These are phyloP conservation scores for Pammene fasciana DNA, from an alignment of 2,888 invertebrate genomes.

Conservation along the genomic window DNA sequence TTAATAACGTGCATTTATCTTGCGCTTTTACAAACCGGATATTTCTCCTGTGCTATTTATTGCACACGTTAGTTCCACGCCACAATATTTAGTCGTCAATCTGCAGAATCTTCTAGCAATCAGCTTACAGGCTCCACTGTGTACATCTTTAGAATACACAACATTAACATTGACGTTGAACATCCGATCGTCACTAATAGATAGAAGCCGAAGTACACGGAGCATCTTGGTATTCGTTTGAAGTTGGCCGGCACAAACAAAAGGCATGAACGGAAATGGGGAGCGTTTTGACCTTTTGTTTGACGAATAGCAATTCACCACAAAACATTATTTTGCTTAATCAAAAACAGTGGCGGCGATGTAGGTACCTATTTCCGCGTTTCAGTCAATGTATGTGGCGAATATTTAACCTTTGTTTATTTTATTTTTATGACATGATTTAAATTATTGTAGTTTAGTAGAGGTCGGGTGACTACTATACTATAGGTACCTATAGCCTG, in stretches of 20 bases:
- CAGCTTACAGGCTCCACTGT: slow-evolving; percentile 17
- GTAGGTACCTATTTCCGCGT: not conserved
- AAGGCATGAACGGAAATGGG: slow-evolving; percentile 28
- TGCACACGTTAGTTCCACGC: slow-evolving; percentile 11
- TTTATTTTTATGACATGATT: not conserved
- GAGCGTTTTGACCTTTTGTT: slow-evolving; percentile 28
- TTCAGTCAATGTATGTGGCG: not conserved
- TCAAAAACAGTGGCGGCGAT: slow-evolving; percentile 1
- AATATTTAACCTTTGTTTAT: not conserved
- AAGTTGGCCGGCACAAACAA: slow-evolving; percentile 29
- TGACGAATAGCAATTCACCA: slow-evolving; percentile 21
- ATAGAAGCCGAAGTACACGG: slow-evolving; percentile 13
- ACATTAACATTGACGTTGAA: slow-evolving; percentile 31
- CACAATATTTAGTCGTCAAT: slow-evolving; percentile 32
- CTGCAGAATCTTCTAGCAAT: slow-evolving; percentile 19
- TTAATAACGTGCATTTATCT: not conserved
- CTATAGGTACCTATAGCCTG: no score
- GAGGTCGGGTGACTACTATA: not conserved
- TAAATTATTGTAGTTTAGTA: not conserved
- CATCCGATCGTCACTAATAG: slow-evolving; percentile 27
- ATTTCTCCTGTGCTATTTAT: slow-evolving; percentile 12
- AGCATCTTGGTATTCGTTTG: slow-evolving; percentile 31
- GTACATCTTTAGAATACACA: slow-evolving; percentile 19
- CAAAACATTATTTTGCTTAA: slow-evolving; percentile 27
- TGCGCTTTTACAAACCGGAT: not conserved